phyloP scores from a whole-genome alignment of 2,797 vertebrate species.

The Hylomyscus alleni region DNA sequence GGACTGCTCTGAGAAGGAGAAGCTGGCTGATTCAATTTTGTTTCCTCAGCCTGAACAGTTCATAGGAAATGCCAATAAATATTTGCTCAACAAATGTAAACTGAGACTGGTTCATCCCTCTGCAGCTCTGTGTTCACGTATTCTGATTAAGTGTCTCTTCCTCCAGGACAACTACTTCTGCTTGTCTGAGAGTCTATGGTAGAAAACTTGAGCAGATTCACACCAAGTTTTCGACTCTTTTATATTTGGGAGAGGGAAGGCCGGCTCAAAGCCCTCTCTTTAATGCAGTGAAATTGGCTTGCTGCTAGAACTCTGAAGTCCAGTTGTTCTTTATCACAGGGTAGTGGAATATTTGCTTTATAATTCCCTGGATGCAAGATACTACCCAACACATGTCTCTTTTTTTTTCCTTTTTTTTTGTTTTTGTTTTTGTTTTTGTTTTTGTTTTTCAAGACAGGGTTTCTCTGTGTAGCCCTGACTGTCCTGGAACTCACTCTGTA shows the following conservation, averaged over 20 bases:
- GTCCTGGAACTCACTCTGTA: no score
- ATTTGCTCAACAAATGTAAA: background rate
- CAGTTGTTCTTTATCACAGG: background rate
- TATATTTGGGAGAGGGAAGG: background rate
- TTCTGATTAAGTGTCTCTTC: background rate
- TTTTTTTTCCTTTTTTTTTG: no score
- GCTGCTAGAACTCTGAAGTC: background rate
- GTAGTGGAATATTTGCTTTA: conserved; percentile 20
- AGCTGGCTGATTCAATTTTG: background rate
- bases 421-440: no score
- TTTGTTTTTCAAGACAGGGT: no score
- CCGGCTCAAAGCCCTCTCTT: background rate
- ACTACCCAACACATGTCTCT: background rate
- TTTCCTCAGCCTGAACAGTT: conserved; percentile 23
- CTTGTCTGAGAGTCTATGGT: background rate
- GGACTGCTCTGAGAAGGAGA: background rate
- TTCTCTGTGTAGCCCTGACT: no score
- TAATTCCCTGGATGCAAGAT: background rate
- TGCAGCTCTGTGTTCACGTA: background rate
- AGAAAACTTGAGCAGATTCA: background rate
- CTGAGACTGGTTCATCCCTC: background rate
- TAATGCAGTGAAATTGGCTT: background rate
- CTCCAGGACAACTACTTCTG: background rate
- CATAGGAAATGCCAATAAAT: background rate
- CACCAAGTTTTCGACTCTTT: background rate